Base-by-base conservation (phyloP, 2,113 vertebrate genomes). In the Eidolon helvum region DNA sequence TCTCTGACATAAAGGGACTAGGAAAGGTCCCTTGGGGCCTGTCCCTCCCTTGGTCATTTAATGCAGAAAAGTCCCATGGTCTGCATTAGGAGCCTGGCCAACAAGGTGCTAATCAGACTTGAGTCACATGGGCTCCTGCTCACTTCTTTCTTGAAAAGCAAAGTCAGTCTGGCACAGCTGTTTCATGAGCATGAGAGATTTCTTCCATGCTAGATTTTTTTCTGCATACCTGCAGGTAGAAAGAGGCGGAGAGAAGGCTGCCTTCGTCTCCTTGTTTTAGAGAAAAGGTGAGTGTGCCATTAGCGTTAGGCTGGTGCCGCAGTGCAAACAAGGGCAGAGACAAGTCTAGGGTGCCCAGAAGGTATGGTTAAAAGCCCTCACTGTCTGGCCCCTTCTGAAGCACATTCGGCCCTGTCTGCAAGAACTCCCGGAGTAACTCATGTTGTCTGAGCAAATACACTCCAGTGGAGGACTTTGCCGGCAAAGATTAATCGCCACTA, bases 401-500 rank as follows among this genome's bases (percentile, higher is more conserved):
- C 30, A 66, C 94, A 91, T 18, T 88, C 5, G 2, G 30, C 66
- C 15, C 59, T 33, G 66, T 87, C 90, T 63, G 74, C 80, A 50
- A 55, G 87, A 33, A 11, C 71, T 77, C 40, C 59, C 22, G 16
- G 55, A 40, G 43, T 21, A 68, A 30, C 59, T 69, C 28, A 0
- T 96, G 91, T 85, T 91, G 86, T 91, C 95, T 93, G 96, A 97
- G 97, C 96, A 97, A 97, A 97, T 15, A 96, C 85, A 87, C 93
- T 91, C 86, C 57, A 45, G 79, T 16, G 22, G 7, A 59, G 59
- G 30, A 61, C 96, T 96, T 82, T 78, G 88, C 43, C 22, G 48
- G 66, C 4, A 55, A 66, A 93, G 91, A 94, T 91, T 45, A 95
- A 97, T 97, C 28, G 26, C 78, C 66, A 43, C 48, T 18, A 10